Conservation (phyloP, 2,888 invertebrate genomes). For the Pterobdella sp. region DNA sequence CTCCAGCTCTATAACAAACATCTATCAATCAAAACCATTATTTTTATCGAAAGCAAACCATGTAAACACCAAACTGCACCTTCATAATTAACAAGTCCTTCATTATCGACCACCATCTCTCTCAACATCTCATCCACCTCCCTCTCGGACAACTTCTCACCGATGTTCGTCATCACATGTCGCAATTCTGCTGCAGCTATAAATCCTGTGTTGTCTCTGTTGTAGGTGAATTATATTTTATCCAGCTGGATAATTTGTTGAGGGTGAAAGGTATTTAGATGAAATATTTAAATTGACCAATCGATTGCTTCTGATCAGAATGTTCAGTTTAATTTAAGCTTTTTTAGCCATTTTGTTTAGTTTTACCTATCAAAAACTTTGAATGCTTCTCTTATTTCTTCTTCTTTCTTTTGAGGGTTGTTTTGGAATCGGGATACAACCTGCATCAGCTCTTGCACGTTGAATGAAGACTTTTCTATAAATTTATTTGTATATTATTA, state of each 20-base stretch:
- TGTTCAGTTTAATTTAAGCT: too few species aligned
- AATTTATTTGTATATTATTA: conserved; percentile 2
- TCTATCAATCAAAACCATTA: too few species aligned
- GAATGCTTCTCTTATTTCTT: conserved; percentile 97
- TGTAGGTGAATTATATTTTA: too few species aligned
- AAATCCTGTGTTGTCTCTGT: conserved; percentile 10
- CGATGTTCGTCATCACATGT: conserved; percentile 27
- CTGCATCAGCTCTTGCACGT: conserved; percentile 97
- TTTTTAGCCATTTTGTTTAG: too few species aligned
- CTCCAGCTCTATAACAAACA: too few species aligned
- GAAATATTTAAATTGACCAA: too few species aligned
- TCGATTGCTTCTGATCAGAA: too few species aligned
- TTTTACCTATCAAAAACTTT: conserved; percentile 96
- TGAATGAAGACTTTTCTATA: conserved; percentile 73
- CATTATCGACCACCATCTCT: conserved; percentile 22
- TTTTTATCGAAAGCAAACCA: too few species aligned
- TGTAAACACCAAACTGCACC: conserved; percentile 12
- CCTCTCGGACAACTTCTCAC: conserved; percentile 25
- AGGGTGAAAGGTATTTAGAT: too few species aligned
- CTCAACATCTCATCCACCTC: conserved; percentile 27
- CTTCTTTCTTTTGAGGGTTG: conserved; percentile 86
- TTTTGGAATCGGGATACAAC: conserved; percentile 98
- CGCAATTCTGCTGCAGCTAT: conserved; percentile 23
- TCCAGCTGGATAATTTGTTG: background rate
- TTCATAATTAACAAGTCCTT: conserved; percentile 26